These are phyloP conservation scores for Indri indri DNA, from an alignment of 2,113 vertebrate species.

Conservation along the genomic window DNA sequence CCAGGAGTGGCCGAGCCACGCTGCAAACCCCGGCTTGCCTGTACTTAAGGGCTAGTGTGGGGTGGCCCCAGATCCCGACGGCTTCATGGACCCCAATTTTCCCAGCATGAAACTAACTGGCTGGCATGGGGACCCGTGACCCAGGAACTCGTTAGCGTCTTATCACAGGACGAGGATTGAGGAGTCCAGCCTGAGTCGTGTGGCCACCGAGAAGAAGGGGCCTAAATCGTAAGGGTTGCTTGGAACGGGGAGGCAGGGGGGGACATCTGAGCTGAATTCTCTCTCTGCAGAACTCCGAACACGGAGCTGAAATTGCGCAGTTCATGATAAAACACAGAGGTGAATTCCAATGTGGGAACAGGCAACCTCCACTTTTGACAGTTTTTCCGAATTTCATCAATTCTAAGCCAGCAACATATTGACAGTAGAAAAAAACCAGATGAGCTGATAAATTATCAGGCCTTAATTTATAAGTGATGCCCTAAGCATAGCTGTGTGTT, in stretches of 20 bases:
- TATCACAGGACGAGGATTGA: rapidly evolving
- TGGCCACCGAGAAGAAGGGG: rapidly evolving
- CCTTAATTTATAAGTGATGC: background rate
- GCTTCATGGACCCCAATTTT: background rate
- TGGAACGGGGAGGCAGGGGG: background rate
- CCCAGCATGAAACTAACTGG: too few relatives aligned
- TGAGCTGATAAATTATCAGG: too few relatives aligned
- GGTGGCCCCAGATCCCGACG: background rate
- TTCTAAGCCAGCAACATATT: background rate
- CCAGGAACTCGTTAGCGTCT: rapidly evolving
- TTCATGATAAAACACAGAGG: background rate
- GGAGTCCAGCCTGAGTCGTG: too few relatives aligned
- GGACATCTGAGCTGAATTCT: rapidly evolving
- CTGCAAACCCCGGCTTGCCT: background rate
- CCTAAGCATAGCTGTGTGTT: too few relatives aligned
- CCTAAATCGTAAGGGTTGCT: rapidly evolving
- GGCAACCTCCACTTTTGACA: background rate
- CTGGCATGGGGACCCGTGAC: background rate
- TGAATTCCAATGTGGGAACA: background rate
- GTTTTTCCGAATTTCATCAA: background rate
- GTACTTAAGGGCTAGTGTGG: rapidly evolving
- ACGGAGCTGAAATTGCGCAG: rapidly evolving
- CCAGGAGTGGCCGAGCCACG: rapidly evolving
- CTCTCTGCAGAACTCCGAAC: too few relatives aligned
- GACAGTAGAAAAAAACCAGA: background rate